Evolutionary conservation across 2,113 vertebrate species (phyloP).

Genomic region (Gymnogyps californianus): DNA sequence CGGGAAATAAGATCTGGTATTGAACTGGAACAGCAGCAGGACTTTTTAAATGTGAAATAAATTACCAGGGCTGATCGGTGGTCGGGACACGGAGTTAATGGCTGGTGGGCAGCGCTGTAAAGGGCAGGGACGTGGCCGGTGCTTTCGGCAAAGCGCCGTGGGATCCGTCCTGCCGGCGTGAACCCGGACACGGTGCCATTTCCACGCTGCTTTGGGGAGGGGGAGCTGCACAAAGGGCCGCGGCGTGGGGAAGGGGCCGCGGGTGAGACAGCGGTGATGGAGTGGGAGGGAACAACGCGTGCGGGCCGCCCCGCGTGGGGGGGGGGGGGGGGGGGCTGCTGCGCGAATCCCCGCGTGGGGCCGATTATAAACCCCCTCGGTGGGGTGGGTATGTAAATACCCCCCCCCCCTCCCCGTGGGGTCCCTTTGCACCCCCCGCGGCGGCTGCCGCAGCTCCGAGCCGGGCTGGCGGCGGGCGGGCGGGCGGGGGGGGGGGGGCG

Average conservation of each 20-base stretch:
- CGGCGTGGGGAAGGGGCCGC: background rate
- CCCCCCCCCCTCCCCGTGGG: background rate
- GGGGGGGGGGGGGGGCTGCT: background rate
- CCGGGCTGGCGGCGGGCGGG: too few species aligned
- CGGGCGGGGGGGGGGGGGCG: background rate
- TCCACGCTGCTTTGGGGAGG: background rate
- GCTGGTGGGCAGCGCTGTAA: background rate
- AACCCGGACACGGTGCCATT: background rate
- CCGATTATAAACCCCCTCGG: background rate
- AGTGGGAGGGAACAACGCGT: background rate
- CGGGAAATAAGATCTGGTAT: slow-evolving; percentile 62
- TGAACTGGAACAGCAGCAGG: slow-evolving; percentile 39
- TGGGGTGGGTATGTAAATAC: background rate
- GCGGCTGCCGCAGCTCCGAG: too few species aligned
- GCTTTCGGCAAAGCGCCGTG: background rate
- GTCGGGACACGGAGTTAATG: background rate
- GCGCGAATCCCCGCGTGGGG: background rate
- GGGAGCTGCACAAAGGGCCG: background rate
- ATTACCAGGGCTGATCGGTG: background rate
- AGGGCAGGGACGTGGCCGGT: background rate
- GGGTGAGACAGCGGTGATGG: background rate
- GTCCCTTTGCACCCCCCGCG: background rate
- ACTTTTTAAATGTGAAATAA: slow-evolving; percentile 21
- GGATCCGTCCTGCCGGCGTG: background rate
- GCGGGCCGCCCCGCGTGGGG: slow-evolving; percentile 34